Evolutionary conservation across 2,797 vertebrate genomes (phyloP), one percentile per base, ranked within the genome.

Genomic region (Adelosebastes latens): DNA sequence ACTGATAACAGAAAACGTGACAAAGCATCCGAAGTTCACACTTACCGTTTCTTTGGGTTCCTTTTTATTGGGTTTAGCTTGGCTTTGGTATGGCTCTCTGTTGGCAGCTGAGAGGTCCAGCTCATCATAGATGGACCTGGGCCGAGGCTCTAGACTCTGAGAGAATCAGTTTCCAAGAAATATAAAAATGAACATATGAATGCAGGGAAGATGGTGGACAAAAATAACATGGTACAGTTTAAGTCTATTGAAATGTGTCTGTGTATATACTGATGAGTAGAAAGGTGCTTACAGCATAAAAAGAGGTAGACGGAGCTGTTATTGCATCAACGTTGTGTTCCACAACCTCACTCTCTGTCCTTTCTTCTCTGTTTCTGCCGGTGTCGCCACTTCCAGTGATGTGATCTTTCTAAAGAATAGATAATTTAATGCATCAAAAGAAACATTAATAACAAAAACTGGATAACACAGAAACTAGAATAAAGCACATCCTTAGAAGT

Each of bases 81-180:
- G 73, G 3, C 13, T 58, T 66, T 79, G 36, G 9, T 82, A 29
- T 2, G 79, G 61, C 14, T 83, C 39, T 66, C 9, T 24, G 8
- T 22, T 82, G 25, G 55, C 70, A 75, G 65, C 74, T 27, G 89
- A 86, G 63, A 2, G 75, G 62, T 94, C 84, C 78, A 96, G 52
- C 29, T 89, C 93, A 9, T 93, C 94, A 86, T 96, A 96, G 86
- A 96, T 85, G 13, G 95, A 96, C 39, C 76, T 59, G 31, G 94
- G 70, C 14, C 86, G 90, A 81, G 83, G 2, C 32, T 93, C 88
- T 2, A 96, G 92, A 66, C 87, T 90, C 96, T 96, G 80, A 68
- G 36, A 88, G 8, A 85, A 81, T 81, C 22, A 82, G 18, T 68
- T 73, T 69, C 20, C 53, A 74, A 77, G 27, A 83, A 58, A 68